Base-by-base conservation (phyloP, 1,140 invertebrate genomes). In the Yoshiicerus persimilis region DNA sequence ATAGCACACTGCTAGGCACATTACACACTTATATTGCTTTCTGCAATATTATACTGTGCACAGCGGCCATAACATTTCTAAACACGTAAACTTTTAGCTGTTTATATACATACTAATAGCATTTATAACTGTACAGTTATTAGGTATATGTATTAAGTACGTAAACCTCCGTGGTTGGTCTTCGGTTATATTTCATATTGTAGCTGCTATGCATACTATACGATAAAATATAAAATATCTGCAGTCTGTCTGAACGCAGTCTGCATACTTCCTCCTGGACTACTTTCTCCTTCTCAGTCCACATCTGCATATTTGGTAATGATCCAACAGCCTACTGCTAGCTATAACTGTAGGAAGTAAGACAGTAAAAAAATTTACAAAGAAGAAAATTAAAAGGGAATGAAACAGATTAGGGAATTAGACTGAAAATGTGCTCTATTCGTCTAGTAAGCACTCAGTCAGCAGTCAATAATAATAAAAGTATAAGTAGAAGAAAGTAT, bases 381-480 rank as follows among this genome's bases (percentile, higher is more conserved):
- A 80, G 75, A 80, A 80, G 11, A 36, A 80, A 80, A 80, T 80
- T 80, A 80, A 80, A 80, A 80, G 75, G 75, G 75, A 80, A 80
- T 80, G 75, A 80, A 80, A 80, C 75, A 80, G 75, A 80, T 80
- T 80, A 80, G 75, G 75, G 30, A 34, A 80, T 80, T 80, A 80
- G 75, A 80, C 16, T 80, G 75, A 80, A 80, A 80, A 32, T 80
- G 75, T 4, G 16, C 75, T 80, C 20, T 23, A 32, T 80, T 80
- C 32, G 13, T 80, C 1, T 4, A 32, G 30, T 80, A 36, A 34
- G 70, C 27, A 34, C 70, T 77, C 27, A 36, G 47, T 56, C 47
- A 56, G 47, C n/a, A 56, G 47, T 56, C 47, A 56, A 56, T 56
- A 56, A 56, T 56, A 56, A 56, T 56, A 56, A 56, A 56, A 56